These are phyloP conservation scores for Stramonita haemastoma DNA, from an alignment of 2,888 invertebrate species.

Conservation along the genomic window DNA sequence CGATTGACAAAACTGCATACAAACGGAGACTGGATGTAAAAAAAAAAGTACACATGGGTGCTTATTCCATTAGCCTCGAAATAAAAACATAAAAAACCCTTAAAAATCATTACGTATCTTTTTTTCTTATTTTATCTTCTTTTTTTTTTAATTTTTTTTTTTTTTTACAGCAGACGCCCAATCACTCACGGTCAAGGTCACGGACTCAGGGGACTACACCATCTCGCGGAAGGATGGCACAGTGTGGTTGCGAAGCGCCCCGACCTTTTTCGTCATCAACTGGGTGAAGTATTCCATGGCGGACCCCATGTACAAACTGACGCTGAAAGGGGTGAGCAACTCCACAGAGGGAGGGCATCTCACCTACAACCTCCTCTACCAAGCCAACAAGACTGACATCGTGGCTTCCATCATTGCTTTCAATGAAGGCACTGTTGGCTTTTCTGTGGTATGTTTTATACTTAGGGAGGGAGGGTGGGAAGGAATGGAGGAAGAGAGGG, in stretches of 20 bases:
- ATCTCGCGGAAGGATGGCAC: constrained; percentile 44
- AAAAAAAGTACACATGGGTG: too few relatives aligned
- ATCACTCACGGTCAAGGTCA: constrained; percentile 29
- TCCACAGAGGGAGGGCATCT: constrained; percentile 3
- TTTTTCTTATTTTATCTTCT: not conserved
- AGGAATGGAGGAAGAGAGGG: too few relatives aligned
- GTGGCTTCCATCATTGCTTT: constrained; percentile 38
- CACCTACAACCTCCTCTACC: constrained; percentile 37
- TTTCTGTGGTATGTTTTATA: constrained; percentile 44
- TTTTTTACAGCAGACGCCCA: not conserved
- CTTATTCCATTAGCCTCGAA: too few relatives aligned
- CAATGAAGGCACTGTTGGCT: constrained; percentile 1
- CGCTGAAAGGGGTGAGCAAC: constrained; percentile 40
- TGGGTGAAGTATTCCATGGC: constrained; percentile 51
- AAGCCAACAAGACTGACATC: constrained; percentile 35
- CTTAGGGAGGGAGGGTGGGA: too few relatives aligned
- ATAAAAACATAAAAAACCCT: too few relatives aligned
- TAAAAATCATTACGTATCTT: too few relatives aligned
- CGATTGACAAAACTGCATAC: too few relatives aligned
- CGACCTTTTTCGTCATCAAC: constrained; percentile 55
- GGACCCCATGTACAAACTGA: constrained; percentile 47
- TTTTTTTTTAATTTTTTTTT: not conserved
- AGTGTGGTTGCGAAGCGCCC: constrained; percentile 55
- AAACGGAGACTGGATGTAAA: too few relatives aligned
- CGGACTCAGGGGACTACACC: constrained; percentile 50